Base-by-base conservation (phyloP, 2,888 invertebrate species). In the Ceraclea dissimilis region DNA sequence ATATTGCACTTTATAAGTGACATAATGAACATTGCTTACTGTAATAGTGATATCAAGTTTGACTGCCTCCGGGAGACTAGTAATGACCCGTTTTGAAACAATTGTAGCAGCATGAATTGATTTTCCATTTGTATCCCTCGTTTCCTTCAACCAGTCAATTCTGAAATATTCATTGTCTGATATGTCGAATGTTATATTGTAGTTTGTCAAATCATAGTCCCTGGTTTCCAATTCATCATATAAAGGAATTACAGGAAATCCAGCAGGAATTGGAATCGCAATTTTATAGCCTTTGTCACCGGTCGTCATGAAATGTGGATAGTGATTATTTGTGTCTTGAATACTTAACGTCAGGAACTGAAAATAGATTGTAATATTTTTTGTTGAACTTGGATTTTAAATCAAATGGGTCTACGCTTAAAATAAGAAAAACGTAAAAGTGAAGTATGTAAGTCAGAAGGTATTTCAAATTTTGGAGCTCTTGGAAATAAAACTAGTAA, bases 181-280 rank as follows among this genome's bases (percentile, higher is more conserved):
- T 19, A 46, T 11, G 4, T 13, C 20, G 13, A 46, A 46, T 18
- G 18, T 20, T 4, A 49, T 49, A 6, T 26, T 26, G n/a, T 49
- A n/a, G n/a, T 78, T 81, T 1, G 79, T 76, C 10, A 81, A 72
- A 65, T 81, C 81, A 20, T 78, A 70, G 64, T 81, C 81, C 62
- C 71, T 68, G 0, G 71, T 79, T 49, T 65, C 66, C 11, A 81
- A 71, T 21, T 69, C 66, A 44, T 73, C 70, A n/a, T 71, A 66
- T 51, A 74, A 72, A 10, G 71, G 68, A 1, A 78, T 74, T 20
- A 81, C 65, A 16, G 69, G 63, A 57, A 11, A 19, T 11, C 46
- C 46, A 10, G 68, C 72, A 1, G 72, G 71, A 8, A 76, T 75
- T 44, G 77, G 71, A 49, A 56, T 76, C 59, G 2, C 81, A 81